Percentiles rank a stretch among this genome's conserved stretches.
Evolutionary conservation across 2,888 invertebrate genomes (phyloP).

Genomic region (Stenichneumon culpator): DNA sequence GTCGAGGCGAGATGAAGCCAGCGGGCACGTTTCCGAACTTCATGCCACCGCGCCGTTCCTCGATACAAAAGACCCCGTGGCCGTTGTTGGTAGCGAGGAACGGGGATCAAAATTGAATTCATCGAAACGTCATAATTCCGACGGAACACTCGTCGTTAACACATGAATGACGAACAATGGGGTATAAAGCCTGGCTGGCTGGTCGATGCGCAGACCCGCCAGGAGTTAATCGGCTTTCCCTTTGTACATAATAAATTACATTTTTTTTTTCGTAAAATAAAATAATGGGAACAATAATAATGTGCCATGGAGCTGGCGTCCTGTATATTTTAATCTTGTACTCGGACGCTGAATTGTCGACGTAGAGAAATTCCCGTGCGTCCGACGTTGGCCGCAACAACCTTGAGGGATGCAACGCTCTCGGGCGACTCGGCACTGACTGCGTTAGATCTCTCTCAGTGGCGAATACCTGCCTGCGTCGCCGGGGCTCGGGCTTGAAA

Average conservation of each 20-base stretch:
- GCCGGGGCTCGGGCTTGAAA: slow-evolving; percentile 44
- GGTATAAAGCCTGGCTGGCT: background rate
- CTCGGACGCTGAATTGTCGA: slow-evolving; percentile 25
- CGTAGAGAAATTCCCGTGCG: slow-evolving; percentile 35
- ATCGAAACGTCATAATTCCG: slow-evolving; percentile 35
- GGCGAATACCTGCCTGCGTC: background rate
- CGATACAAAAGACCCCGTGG: slow-evolving; percentile 42
- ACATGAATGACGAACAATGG: slow-evolving; percentile 27
- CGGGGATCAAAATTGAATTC: slow-evolving; percentile 42
- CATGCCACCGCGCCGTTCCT: background rate
- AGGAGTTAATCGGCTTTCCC: slow-evolving; percentile 25
- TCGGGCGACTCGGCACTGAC: background rate
- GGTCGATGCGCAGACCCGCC: slow-evolving; percentile 5
- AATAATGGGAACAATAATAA: slow-evolving; percentile 30
- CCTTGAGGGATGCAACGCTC: slow-evolving; percentile 56
- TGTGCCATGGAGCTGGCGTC: background rate
- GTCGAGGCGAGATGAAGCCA: slow-evolving; percentile 13
- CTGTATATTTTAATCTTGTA: slow-evolving; percentile 38
- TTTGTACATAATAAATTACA: slow-evolving; percentile 2
- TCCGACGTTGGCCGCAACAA: slow-evolving; percentile 28
- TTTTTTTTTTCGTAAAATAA: background rate
- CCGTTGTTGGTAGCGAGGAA: slow-evolving; percentile 17
- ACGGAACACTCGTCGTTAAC: slow-evolving; percentile 11
- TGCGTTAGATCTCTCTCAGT: background rate
- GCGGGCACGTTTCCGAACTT: slow-evolving; percentile 26